phyloP scores from a whole-genome alignment of 2,113 vertebrate genomes.

The Heteronetta atricapilla region DNA sequence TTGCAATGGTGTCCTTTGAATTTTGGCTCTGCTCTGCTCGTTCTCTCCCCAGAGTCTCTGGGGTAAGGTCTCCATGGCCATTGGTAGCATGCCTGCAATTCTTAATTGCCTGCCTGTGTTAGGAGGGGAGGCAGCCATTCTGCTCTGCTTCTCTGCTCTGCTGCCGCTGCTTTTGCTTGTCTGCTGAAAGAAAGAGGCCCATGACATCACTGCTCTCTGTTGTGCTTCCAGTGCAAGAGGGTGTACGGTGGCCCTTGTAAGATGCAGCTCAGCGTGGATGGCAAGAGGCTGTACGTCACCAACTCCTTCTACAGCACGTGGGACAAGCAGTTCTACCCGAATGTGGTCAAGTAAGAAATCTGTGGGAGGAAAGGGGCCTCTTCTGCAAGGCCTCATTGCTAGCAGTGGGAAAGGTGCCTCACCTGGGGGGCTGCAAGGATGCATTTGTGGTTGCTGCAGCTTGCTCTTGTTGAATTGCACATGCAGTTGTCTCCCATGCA shows the following conservation, averaged over 20 bases:
- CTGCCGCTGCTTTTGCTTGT: not conserved
- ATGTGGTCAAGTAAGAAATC: constrained; percentile 80
- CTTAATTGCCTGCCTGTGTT: not conserved
- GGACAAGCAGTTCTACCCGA: constrained; percentile 95
- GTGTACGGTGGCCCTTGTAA: constrained; percentile 86
- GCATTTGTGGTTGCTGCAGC: not conserved
- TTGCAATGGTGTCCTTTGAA: too few relatives aligned
- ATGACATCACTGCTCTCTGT: not conserved
- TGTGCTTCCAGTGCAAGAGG: constrained; percentile 80
- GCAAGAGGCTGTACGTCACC: constrained; percentile 87
- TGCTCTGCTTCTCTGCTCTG: not conserved
- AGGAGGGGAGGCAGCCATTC: not conserved
- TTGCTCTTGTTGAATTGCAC: not conserved
- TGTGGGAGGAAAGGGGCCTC: not conserved
- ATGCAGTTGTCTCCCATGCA: too few relatives aligned
- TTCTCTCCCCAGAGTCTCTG: too few relatives aligned
- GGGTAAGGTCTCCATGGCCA: too few relatives aligned
- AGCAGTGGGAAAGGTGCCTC: not conserved
- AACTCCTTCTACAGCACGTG: constrained; percentile 91
- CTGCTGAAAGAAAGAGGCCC: not conserved
- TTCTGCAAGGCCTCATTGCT: accelerated
- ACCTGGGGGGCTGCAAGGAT: not conserved
- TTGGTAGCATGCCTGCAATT: too few relatives aligned
- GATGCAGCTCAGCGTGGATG: constrained; percentile 92
- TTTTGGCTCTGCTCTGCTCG: too few relatives aligned